Percentiles rank a stretch among this genome's conserved stretches.
phyloP scores from a whole-genome alignment of 2,797 vertebrate species.

The Muscicapa comitata region DNA sequence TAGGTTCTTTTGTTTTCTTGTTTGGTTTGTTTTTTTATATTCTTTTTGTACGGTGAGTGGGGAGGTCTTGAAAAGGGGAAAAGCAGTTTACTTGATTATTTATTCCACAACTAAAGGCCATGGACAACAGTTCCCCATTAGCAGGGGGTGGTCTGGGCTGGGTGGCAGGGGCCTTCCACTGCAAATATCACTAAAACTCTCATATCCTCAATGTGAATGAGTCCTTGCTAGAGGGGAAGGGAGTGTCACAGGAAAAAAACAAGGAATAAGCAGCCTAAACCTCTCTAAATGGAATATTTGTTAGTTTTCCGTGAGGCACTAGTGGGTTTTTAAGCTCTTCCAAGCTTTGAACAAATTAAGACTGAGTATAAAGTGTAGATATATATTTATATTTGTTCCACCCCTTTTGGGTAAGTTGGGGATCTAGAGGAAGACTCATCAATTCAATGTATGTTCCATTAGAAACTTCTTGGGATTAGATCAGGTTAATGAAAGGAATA shows the following conservation, averaged over 20 bases:
- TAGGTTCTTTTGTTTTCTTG: neutral
- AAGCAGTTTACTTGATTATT: neutral
- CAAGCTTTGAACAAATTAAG: conserved; percentile 50
- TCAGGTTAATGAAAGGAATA: conserved; percentile 68
- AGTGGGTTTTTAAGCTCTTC: conserved; percentile 52
- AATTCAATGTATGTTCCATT: conserved; percentile 25
- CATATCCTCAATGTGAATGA: neutral
- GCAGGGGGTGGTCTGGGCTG: neutral
- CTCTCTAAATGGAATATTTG: conserved; percentile 47
- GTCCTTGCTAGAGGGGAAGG: neutral
- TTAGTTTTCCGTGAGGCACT: conserved; percentile 33
- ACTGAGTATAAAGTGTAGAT: conserved; percentile 21
- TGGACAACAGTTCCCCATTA: neutral
- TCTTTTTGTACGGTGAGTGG: neutral
- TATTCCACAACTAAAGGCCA: neutral
- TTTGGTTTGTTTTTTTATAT: neutral
- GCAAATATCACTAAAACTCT: neutral
- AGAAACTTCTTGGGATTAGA: conserved; percentile 52
- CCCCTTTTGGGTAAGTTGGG: conserved; percentile 6
- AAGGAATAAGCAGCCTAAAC: neutral
- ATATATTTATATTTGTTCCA: conserved; percentile 36
- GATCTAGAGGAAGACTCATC: neutral
- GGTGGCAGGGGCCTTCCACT: neutral
- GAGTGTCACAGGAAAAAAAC: neutral
- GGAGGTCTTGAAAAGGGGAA: neutral